Evolutionary conservation across 2,888 invertebrate species (phyloP).

Genomic region (Ormyrus labotus): DNA sequence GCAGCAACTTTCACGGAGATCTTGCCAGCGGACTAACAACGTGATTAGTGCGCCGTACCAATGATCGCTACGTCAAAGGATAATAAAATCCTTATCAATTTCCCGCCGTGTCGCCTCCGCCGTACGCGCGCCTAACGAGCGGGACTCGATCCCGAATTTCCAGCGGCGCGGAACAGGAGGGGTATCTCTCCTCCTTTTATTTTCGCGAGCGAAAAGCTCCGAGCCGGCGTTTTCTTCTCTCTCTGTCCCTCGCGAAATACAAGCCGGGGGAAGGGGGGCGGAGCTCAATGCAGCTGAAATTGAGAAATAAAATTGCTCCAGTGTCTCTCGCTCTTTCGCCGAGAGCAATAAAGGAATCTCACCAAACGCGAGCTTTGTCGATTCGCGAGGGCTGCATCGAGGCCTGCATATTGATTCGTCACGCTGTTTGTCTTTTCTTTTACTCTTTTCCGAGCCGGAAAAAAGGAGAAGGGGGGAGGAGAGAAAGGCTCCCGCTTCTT

Average conservation of each 20-base stretch:
- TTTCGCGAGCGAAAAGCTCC: not conserved
- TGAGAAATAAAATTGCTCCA: constrained; percentile 39
- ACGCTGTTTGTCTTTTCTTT: constrained; percentile 5
- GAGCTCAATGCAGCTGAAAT: constrained; percentile 33
- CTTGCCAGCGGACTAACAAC: too few relatives aligned
- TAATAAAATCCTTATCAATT: too few relatives aligned
- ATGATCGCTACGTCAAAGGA: too few relatives aligned
- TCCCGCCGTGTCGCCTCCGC: not conserved
- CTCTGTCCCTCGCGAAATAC: constrained; percentile 19
- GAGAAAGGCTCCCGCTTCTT: too few relatives aligned
- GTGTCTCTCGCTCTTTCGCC: not conserved
- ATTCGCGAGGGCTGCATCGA: constrained; percentile 9
- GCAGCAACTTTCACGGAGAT: too few relatives aligned
- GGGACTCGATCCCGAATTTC: not conserved
- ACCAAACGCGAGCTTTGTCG: not conserved
- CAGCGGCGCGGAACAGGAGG: not conserved
- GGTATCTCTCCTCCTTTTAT: not conserved
- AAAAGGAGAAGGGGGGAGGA: too few relatives aligned
- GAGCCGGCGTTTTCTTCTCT: not conserved
- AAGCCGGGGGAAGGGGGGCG: not conserved
- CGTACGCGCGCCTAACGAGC: not conserved
- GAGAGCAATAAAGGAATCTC: constrained; percentile 35
- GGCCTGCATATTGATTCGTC: constrained; percentile 44
- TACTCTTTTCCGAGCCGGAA: not conserved
- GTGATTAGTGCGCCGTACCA: too few relatives aligned